Conservation (phyloP, 2,113 vertebrate species). For the Anhinga rufa region DNA sequence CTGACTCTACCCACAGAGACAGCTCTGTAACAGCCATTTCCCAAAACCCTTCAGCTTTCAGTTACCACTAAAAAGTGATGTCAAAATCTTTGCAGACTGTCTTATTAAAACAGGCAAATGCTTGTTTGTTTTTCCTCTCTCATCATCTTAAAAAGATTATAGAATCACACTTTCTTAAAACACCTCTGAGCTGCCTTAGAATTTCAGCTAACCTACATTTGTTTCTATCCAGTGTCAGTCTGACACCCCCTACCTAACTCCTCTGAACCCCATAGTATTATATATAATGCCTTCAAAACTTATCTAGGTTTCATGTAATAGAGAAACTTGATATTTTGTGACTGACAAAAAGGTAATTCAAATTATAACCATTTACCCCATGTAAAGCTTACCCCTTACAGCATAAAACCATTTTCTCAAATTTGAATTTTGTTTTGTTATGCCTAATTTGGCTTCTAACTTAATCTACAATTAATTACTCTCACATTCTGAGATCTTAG, state of each 20-base stretch:
- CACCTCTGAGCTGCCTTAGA: background rate
- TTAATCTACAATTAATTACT: background rate
- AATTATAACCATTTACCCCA: background rate
- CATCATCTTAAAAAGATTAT: background rate
- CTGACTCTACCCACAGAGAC: background rate
- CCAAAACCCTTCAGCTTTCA: background rate
- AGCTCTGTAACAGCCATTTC: background rate
- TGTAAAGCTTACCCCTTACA: background rate
- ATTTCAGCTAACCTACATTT: background rate
- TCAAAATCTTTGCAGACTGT: constrained; percentile 4
- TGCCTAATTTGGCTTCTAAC: background rate
- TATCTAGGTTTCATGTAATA: background rate
- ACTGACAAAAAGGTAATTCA: background rate
- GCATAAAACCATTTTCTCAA: background rate
- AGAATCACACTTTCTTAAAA: background rate
- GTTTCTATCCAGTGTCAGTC: background rate
- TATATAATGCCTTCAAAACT: background rate
- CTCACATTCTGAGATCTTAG: background rate
- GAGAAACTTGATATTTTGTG: background rate
- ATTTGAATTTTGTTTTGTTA: background rate
- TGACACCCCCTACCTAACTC: background rate
- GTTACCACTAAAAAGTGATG: background rate
- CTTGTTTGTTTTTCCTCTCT: background rate
- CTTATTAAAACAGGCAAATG: background rate
- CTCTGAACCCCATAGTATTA: background rate